Conservation (phyloP, 2,888 invertebrate species). For the Hydriomena furcata region DNA sequence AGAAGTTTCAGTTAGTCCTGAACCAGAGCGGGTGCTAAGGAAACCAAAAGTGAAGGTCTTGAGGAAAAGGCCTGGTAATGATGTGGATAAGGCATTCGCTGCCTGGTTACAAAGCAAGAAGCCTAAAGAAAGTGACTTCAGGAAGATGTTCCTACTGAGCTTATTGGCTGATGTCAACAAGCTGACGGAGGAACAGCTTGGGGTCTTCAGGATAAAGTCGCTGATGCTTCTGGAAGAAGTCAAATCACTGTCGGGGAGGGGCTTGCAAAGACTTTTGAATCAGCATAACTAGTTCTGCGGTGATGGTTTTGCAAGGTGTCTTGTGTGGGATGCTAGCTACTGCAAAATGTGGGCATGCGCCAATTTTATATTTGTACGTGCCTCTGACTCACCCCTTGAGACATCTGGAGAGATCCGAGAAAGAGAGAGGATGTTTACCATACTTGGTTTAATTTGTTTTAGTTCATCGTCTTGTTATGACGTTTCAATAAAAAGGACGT, state of each 20-base stretch:
- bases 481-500: no score
- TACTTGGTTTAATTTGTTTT: no score
- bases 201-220: constrained; percentile 27
- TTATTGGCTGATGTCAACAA: constrained; percentile 29
- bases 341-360: no score
- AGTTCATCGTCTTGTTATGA: no score
- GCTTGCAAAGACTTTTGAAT: constrained; percentile 4
- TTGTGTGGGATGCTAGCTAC: no score
- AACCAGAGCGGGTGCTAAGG: background rate
- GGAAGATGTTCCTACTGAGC: constrained; percentile 30
- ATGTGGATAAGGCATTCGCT: constrained; percentile 3
- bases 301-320: no score
- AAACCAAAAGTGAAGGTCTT: background rate
- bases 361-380: no score
- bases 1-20: no score
- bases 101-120: constrained; percentile 18
- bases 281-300: background rate
- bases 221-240: constrained; percentile 27
- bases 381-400: no score
- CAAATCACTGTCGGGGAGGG: constrained; percentile 6
- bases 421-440: no score
- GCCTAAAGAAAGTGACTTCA: constrained; percentile 21
- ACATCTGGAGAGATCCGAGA: no score
- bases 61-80: background rate
- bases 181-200: constrained; percentile 26